These are phyloP conservation scores for Cryptoblepharus egeriae DNA, from an alignment of 2,797 vertebrate species.

Conservation along the genomic window DNA sequence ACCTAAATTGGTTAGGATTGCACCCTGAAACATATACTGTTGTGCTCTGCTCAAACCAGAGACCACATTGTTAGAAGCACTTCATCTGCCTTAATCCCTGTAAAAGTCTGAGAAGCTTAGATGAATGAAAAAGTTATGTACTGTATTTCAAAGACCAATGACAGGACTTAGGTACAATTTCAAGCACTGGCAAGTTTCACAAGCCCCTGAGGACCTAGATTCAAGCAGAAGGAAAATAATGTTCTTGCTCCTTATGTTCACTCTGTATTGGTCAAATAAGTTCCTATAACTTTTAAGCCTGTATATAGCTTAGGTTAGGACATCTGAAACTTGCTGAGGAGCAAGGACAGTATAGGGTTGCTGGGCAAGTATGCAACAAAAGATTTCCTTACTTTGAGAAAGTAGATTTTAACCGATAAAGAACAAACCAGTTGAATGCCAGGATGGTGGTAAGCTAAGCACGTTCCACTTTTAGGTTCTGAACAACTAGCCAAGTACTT, in stretches of 20 bases:
- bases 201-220: background rate
- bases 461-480: slow-evolving; percentile 18
- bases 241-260: background rate
- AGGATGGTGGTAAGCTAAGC: slow-evolving; percentile 6
- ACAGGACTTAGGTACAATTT: background rate
- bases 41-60: slow-evolving; percentile 8
- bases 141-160: background rate
- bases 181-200: background rate
- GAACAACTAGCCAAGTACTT: slow-evolving; percentile 39
- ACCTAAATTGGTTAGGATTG: too few relatives aligned
- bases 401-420: slow-evolving; percentile 4
- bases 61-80: slow-evolving; percentile 1
- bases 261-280: background rate
- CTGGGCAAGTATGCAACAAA: background rate
- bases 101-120: background rate
- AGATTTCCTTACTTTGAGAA: background rate
- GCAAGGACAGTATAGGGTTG: background rate
- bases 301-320: background rate
- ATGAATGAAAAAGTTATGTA: background rate
- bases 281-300: background rate
- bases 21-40: slow-evolving; percentile 22
- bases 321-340: background rate
- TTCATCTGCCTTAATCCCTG: slow-evolving; percentile 29
- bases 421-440: background rate
- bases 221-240: background rate